These are phyloP conservation scores for Phrynosoma platyrhinos DNA, from an alignment of 2,113 vertebrate genomes.

Conservation along the genomic window DNA sequence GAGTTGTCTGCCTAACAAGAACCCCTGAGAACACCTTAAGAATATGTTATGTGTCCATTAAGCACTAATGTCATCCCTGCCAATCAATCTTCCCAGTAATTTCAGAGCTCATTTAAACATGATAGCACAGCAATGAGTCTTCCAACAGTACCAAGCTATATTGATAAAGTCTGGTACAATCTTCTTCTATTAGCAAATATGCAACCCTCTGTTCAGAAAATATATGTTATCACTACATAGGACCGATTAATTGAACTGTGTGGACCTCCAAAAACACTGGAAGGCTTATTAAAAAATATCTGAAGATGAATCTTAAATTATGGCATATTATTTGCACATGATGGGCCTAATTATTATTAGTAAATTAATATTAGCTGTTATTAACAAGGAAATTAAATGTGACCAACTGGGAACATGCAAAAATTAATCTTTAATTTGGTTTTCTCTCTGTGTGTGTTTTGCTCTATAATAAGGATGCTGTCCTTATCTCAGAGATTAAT, in stretches of 20 bases:
- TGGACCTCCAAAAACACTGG: background rate
- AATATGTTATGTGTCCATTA: background rate
- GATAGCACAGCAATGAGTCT: background rate
- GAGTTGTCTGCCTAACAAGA: background rate
- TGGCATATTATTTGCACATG: no score
- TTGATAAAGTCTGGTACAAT: background rate
- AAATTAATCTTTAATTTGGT: constrained; percentile 32
- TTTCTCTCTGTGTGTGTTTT: constrained; percentile 2
- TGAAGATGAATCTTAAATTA: background rate
- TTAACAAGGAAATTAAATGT: no score
- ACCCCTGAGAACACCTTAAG: background rate
- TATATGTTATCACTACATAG: background rate
- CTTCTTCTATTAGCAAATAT: background rate
- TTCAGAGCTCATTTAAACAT: background rate
- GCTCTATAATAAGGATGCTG: constrained; percentile 53
- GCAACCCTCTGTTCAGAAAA: background rate
- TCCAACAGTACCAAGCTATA: background rate
- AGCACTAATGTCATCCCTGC: background rate
- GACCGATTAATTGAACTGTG: no score
- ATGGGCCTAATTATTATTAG: no score
- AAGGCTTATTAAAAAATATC: background rate
- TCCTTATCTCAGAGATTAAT: constrained; percentile 54
- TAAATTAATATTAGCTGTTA: no score
- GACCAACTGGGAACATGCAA: background rate
- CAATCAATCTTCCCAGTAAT: background rate